These are phyloP conservation scores for Smithornis capensis DNA, from an alignment of 2,113 vertebrate genomes.

Conservation along the genomic window DNA sequence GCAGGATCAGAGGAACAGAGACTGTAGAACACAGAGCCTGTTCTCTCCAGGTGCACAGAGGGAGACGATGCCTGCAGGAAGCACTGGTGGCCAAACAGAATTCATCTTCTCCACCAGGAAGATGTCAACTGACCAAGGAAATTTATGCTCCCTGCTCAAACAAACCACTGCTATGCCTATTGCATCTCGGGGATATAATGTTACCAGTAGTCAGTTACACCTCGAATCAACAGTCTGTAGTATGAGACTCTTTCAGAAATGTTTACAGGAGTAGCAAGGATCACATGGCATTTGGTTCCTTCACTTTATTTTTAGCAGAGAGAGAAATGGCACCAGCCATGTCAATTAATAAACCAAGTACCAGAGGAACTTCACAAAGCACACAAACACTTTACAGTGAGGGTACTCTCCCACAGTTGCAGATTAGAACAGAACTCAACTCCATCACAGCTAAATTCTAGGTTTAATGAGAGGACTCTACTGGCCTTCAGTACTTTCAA, in stretches of 20 bases:
- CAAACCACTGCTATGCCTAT: not conserved
- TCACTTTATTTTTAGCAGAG: constrained; percentile 22
- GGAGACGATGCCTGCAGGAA: not conserved
- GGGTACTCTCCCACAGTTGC: not conserved
- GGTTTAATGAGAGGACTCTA: not conserved
- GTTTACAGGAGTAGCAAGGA: not conserved
- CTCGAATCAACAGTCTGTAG: not conserved
- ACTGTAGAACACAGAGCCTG: not conserved
- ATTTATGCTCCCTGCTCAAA: constrained; percentile 17
- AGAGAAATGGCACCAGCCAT: not conserved
- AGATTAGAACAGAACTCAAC: not conserved
- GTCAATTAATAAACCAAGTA: not conserved
- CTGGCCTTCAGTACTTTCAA: not conserved
- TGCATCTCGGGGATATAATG: not conserved
- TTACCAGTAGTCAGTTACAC: constrained; percentile 28
- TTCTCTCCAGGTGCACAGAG: not conserved
- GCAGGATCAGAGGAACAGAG: not conserved
- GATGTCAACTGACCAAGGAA: constrained; percentile 18
- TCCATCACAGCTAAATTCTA: not conserved
- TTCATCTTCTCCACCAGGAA: not conserved
- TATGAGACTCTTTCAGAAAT: not conserved
- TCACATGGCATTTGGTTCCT: not conserved
- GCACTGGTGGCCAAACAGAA: not conserved
- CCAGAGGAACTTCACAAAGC: not conserved
- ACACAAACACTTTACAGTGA: not conserved